Conservation (phyloP, 2,888 invertebrate species). For the Chironomus riparius region DNA sequence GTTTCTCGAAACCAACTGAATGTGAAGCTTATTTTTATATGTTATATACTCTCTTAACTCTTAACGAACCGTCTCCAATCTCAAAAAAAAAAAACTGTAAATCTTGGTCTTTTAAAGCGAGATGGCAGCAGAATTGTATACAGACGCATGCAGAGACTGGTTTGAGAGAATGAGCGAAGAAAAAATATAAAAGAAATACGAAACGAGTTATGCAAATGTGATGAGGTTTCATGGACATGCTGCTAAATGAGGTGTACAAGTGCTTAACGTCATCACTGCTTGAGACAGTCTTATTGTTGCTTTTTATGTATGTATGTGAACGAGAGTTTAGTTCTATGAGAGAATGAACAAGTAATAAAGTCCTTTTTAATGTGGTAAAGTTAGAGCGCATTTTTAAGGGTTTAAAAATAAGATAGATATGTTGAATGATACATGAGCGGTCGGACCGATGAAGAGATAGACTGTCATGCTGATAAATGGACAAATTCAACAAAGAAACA, state of each 20-base stretch:
- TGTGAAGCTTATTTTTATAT: too few species aligned
- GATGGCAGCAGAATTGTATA: too few species aligned
- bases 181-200: not conserved
- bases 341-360: not conserved
- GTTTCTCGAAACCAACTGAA: constrained; percentile 7
- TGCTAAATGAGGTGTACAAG: constrained; percentile 14
- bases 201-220: constrained; percentile 26
- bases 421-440: too few species aligned
- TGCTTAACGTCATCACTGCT: constrained; percentile 2
- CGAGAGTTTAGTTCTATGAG: not conserved
- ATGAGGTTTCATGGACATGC: constrained; percentile 12
- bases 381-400: too few species aligned
- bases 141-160: not conserved
- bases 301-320: not conserved
- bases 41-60: too few species aligned
- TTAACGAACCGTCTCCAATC: not conserved
- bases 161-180: not conserved
- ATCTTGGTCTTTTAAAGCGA: not conserved
- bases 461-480: too few species aligned
- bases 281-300: not conserved
- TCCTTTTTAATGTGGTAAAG: not conserved
- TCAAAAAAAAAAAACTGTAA: not conserved
- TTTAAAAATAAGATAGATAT: too few species aligned
- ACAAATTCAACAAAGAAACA: too few species aligned
- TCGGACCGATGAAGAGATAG: too few species aligned